Evolutionary conservation across 1,140 invertebrate genomes (phyloP).

Genomic region (Zophobas morio): DNA sequence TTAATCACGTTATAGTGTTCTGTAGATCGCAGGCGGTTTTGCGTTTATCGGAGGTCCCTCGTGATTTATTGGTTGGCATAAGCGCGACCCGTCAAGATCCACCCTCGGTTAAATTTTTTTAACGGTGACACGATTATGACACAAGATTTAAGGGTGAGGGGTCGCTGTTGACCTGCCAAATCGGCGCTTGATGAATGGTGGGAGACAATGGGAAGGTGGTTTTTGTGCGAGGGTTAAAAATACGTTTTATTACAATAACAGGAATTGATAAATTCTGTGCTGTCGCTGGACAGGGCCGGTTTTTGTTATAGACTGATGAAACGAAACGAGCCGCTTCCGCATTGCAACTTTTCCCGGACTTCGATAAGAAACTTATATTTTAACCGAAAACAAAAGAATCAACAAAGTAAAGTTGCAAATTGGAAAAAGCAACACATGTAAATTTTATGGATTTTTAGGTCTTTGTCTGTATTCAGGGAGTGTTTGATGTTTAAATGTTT

Average conservation of each 20-base stretch:
- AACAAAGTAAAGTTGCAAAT: conserved; percentile 26
- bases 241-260: conserved; percentile 29
- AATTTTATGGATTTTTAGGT: background rate
- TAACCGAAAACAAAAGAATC: background rate
- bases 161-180: background rate
- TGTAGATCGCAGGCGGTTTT: background rate
- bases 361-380: conserved; percentile 12
- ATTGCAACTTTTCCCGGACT: background rate
- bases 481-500: background rate
- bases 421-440: conserved; percentile 3
- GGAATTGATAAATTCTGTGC: conserved; percentile 15
- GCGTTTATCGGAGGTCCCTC: background rate
- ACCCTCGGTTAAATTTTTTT: background rate
- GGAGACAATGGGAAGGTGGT: conserved; percentile 13
- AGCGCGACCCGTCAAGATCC: conserved; percentile 16
- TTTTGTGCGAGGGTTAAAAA: conserved; percentile 25
- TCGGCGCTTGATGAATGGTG: conserved; percentile 14
- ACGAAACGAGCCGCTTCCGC: background rate
- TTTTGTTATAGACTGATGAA: background rate
- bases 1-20: conserved; percentile 42
- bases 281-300: background rate
- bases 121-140: background rate
- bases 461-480: background rate
- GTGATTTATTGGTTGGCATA: conserved; percentile 21
- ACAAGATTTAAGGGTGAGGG: background rate